Evolutionary conservation across 1,140 invertebrate species (phyloP), one percentile per base, ranked within the genome.

Genomic region (Sogatella furcifera): DNA sequence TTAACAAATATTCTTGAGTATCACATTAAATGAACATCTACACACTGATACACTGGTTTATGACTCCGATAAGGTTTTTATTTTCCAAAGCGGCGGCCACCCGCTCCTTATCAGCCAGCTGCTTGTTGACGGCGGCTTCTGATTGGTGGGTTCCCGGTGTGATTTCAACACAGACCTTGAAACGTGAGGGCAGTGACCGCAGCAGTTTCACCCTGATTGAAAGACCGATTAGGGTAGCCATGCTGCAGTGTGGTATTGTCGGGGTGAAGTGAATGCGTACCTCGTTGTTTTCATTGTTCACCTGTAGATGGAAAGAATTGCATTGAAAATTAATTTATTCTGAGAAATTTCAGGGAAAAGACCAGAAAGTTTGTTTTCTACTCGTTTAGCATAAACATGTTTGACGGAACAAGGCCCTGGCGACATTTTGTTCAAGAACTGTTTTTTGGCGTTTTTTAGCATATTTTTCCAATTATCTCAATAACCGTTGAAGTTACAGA

Each of bases 231-330:
- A 99, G 74, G 41, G 97, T 97, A 21, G 97, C 97, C 95, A 99
- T 97, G 67, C 93, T 97, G 70, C 97, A 99, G 70, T 99, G 97
- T 0, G 96, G 96, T 69, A 99, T 98, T 0, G 97, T 99, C 10
- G 97, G 97, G 0, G 95, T 99, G 72, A 97, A 98, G 61, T 82
- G 76, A 5, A 98, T 81, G 61, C 80, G 72, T 0, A 97, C 82
- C 49, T 69, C 74, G 68, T 88, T 92, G 46, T 83, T 74, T 46
- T 79, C 73, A 73, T 91, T 83, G 65, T 88, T 80, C 2, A 93
- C 83, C 67, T 80, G 62, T 17, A 65, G 65, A 57, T 61, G 24
- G 65, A 65, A 55, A 64, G n/a, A 52, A 41, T 54, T 13, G 28
- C 52, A 49, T 13, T 43, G 15, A 56, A n/a, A 56, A 56, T 14